phyloP scores from a whole-genome alignment of 2,797 vertebrate genomes.

The Enteromius paludinosus region DNA sequence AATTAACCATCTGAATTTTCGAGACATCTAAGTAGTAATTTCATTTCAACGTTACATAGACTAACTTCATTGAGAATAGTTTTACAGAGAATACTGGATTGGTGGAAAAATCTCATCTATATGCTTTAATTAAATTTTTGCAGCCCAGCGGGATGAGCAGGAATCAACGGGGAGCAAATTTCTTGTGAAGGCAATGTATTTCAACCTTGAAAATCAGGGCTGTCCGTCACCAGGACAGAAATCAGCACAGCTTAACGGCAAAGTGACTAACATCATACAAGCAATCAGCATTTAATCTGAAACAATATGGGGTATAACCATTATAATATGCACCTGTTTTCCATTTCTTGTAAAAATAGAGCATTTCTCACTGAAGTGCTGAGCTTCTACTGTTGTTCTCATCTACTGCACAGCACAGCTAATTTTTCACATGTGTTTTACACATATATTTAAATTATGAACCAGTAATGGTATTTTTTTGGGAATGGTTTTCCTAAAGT shows the following conservation, averaged over 20 bases:
- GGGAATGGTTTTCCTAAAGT: not conserved
- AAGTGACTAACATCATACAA: conserved; percentile 1
- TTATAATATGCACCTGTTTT: conserved; percentile 2
- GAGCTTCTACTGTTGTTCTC: not conserved
- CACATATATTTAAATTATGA: not conserved
- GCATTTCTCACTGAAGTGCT: not conserved
- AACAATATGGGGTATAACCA: not conserved
- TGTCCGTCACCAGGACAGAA: conserved; percentile 8
- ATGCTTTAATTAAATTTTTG: conserved; percentile 14
- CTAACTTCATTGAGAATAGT: not conserved
- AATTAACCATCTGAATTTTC: not conserved
- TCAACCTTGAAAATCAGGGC: conserved; percentile 5
- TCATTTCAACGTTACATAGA: not conserved
- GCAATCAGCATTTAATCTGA: conserved; percentile 11
- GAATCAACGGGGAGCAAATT: conserved; percentile 13
- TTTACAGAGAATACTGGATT: not conserved
- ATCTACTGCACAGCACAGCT: not conserved
- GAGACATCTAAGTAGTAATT: conserved; percentile 3
- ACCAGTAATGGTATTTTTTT: not conserved
- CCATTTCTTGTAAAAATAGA: not conserved
- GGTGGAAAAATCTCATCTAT: not conserved
- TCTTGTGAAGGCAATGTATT: not conserved
- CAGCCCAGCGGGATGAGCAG: not conserved
- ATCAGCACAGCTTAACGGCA: conserved; percentile 6
- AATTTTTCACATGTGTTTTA: not conserved